Percentiles rank a stretch among this genome's conserved stretches.
phyloP scores from a whole-genome alignment of 2,888 invertebrate genomes.

The Diploptera punctata region DNA sequence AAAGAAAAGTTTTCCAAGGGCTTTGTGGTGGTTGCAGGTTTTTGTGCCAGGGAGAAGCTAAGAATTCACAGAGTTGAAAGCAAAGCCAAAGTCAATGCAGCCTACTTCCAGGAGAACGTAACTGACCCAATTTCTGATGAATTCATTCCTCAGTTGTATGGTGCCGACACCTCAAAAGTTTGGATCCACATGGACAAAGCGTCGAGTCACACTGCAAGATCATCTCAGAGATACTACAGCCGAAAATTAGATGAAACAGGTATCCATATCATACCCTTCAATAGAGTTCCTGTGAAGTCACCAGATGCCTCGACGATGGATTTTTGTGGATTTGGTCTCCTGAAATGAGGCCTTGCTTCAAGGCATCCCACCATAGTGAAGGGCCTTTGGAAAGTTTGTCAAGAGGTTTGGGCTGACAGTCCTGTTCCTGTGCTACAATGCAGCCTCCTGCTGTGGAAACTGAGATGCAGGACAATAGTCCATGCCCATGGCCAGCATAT shows the following conservation, averaged over 20 bases:
- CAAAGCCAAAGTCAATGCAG: no score
- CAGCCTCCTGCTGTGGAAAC: constrained; percentile 13
- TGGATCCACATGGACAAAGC: background rate
- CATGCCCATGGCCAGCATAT: background rate
- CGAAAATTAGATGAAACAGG: background rate
- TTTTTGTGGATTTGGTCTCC: background rate
- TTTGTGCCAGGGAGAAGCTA: background rate
- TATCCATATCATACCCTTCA: background rate
- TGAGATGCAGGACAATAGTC: background rate
- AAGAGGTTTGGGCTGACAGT: no score
- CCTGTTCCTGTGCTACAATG: constrained; percentile 45
- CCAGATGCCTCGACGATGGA: background rate
- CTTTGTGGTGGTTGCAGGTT: background rate
- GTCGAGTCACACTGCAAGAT: no score
- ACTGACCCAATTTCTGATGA: background rate
- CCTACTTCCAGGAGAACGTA: no score
- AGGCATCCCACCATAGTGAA: background rate
- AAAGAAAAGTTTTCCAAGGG: background rate
- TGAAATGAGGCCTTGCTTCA: background rate
- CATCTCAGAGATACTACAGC: background rate
- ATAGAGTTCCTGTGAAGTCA: background rate
- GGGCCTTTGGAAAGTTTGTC: background rate
- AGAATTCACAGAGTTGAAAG: no score
- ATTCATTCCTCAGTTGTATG: background rate
- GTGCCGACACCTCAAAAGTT: background rate